These are phyloP conservation scores for Tenthredo notha DNA, from an alignment of 2,888 invertebrate species.

Conservation along the genomic window DNA sequence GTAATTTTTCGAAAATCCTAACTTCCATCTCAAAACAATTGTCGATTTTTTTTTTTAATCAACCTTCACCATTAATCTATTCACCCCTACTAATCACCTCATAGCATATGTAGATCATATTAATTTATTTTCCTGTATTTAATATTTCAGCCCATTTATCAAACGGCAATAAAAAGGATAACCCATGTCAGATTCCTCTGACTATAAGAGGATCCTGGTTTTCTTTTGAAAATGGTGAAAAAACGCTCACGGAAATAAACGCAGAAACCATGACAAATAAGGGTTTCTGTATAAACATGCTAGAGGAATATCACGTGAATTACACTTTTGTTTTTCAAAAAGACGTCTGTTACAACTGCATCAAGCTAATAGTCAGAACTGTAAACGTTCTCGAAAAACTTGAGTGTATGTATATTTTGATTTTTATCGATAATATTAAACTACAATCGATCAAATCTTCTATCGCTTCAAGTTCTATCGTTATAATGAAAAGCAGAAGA, in stretches of 20 bases:
- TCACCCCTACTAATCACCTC: not conserved
- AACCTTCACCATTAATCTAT: not conserved
- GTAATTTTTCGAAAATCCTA: not conserved
- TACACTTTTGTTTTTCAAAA: constrained; percentile 90
- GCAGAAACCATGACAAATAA: constrained; percentile 88
- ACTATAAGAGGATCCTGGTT: constrained; percentile 94
- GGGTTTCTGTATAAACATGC: constrained; percentile 87
- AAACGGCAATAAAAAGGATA: constrained; percentile 43
- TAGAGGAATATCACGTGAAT: constrained; percentile 88
- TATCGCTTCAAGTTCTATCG: not conserved
- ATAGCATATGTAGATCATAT: not conserved
- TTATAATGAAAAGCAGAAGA: not conserved
- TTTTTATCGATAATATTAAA: not conserved
- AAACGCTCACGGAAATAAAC: constrained; percentile 91
- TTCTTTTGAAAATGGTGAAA: constrained; percentile 92
- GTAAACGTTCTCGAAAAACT: constrained; percentile 94
- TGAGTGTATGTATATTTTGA: constrained; percentile 83
- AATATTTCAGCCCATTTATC: constrained; percentile 12
- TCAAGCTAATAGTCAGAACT: constrained; percentile 91
- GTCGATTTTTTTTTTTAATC: not conserved
- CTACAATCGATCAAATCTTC: too few species aligned
- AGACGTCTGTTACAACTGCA: constrained; percentile 89
- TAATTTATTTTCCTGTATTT: not conserved
- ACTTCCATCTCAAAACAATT: not conserved
- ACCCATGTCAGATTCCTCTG: constrained; percentile 86